These are phyloP conservation scores for Columbina picui DNA, from an alignment of 2,113 vertebrate genomes.

Conservation along the genomic window DNA sequence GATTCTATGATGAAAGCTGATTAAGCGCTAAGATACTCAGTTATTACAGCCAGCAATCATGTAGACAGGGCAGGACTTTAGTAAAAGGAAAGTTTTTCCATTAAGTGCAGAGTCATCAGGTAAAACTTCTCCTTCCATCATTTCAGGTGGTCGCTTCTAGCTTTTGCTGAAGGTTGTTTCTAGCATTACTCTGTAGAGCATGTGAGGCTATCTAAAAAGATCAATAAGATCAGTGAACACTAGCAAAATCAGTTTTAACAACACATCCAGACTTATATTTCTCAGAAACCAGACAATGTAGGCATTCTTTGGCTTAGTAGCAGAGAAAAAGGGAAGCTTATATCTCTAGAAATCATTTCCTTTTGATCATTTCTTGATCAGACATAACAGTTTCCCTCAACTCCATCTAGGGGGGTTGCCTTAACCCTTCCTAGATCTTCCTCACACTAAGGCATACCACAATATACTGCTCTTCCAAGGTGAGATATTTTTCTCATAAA, in stretches of 20 bases:
- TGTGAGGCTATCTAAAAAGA: background rate
- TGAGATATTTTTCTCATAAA: background rate
- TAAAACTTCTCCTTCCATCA: background rate
- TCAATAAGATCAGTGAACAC: constrained; percentile 18
- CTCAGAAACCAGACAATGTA: background rate
- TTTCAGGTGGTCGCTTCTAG: background rate
- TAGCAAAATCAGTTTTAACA: constrained; percentile 42
- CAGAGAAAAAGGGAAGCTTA: background rate
- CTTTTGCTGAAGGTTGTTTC: background rate
- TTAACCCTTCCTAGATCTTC: background rate
- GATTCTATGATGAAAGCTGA: background rate
- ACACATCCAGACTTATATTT: constrained; percentile 17
- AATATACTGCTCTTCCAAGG: background rate
- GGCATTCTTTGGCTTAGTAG: background rate
- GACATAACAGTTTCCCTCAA: background rate
- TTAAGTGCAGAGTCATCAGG: background rate
- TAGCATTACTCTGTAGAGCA: background rate
- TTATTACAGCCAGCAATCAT: background rate
- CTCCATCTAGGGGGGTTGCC: background rate
- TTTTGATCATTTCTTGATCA: constrained; percentile 17
- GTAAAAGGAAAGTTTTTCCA: background rate
- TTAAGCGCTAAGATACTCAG: background rate
- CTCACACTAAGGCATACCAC: accelerated
- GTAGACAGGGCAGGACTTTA: background rate
- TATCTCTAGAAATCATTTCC: constrained; percentile 9